Conservation (phyloP, 2,797 vertebrate species). For the Urocyon cinereoargenteus region DNA sequence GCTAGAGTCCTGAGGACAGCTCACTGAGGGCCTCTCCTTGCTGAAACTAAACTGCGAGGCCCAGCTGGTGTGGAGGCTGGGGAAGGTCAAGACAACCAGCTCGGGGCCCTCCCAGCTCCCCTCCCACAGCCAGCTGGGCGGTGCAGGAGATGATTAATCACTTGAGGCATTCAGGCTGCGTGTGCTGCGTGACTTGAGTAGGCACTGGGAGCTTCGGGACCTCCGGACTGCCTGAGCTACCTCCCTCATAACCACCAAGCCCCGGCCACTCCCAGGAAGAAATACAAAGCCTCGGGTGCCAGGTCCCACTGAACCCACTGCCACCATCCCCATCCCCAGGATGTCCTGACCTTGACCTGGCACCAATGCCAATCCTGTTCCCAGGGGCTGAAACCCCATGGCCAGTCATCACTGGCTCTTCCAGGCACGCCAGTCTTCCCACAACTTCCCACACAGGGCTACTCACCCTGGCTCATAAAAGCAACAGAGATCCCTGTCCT, state of each 20-base stretch:
- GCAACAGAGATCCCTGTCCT: fast-evolving
- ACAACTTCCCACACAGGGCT: not conserved
- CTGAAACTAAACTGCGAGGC: not conserved
- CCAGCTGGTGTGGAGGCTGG: not conserved
- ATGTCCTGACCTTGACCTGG: not conserved
- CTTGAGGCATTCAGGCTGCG: not conserved
- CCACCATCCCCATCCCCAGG: not conserved
- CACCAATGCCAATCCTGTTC: not conserved
- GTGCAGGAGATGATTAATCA: constrained; percentile 29
- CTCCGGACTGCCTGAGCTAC: not conserved
- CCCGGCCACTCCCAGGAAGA: constrained; percentile 18
- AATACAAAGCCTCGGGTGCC: not conserved
- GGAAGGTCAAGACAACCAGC: constrained; percentile 9
- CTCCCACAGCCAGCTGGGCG: constrained; percentile 40
- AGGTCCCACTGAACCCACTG: not conserved
- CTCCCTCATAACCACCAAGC: not conserved
- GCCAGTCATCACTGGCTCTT: not conserved
- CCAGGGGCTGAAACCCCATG: not conserved
- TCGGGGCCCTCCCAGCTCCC: not conserved
- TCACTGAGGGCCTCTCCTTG: not conserved
- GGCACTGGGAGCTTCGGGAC: not conserved
- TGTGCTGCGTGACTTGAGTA: constrained; percentile 69
- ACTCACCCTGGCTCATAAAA: not conserved
- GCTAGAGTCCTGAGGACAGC: not conserved
- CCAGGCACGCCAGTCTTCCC: not conserved